These are phyloP conservation scores for Cephus nigrinus DNA, from an alignment of 2,888 invertebrate genomes.

Conservation along the genomic window DNA sequence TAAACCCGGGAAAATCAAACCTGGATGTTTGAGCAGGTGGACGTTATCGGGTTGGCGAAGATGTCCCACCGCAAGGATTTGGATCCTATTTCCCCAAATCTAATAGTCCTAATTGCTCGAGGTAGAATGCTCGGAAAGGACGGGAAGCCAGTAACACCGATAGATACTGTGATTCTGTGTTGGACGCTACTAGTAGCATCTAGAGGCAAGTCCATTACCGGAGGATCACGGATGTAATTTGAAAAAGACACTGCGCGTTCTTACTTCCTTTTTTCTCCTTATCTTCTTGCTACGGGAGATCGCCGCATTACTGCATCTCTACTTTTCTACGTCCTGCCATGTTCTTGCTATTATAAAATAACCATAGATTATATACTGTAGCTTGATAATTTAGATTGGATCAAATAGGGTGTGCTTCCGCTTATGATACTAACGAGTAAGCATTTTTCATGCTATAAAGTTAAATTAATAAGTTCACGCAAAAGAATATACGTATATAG, in stretches of 20 bases:
- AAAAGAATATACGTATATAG: no score
- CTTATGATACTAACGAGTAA: no score
- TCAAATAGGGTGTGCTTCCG: no score
- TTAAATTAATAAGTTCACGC: no score
- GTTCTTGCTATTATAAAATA: neutral
- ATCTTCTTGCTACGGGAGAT: neutral
- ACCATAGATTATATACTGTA: no score
- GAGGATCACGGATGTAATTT: conserved; percentile 57
- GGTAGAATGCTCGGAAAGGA: neutral
- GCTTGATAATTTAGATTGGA: no score
- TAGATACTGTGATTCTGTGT: neutral
- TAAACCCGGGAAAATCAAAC: neutral
- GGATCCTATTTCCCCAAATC: neutral
- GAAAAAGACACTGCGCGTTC: conserved; percentile 33
- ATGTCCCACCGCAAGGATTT: neutral
- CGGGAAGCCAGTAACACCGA: neutral
- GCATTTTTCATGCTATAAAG: no score
- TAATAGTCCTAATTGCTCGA: neutral
- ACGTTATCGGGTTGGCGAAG: neutral
- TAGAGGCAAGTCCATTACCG: conserved; percentile 56
- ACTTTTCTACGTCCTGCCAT: neutral
- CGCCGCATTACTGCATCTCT: neutral
- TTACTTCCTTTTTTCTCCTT: neutral
- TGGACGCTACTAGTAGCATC: conserved; percentile 26
- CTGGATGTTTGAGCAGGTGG: neutral